Conservation (phyloP, 2,888 invertebrate genomes). For the Lasius platythorax region DNA sequence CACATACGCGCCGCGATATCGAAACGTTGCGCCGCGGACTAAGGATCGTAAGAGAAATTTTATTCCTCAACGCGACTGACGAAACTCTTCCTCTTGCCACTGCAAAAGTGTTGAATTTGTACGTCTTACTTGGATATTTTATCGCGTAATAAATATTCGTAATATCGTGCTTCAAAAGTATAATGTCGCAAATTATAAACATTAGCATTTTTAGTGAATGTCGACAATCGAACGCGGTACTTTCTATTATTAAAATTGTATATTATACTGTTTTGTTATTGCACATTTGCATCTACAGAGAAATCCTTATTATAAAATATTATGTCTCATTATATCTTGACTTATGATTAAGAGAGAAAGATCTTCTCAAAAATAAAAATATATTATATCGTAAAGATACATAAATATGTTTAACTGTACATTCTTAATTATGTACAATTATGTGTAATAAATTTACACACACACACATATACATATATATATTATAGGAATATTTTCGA, state of each 20-base stretch:
- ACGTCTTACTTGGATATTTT: not conserved
- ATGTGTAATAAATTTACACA: too few relatives aligned
- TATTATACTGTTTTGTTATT: not conserved
- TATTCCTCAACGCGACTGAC: not conserved
- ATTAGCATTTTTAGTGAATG: not conserved
- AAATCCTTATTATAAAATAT: not conserved
- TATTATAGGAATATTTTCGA: not conserved
- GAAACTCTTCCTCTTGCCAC: conserved; percentile 15
- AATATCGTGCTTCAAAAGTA: not conserved
- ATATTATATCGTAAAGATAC: not conserved
- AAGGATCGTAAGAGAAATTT: conserved; percentile 40
- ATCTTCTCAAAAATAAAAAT: not conserved
- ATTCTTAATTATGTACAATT: not conserved
- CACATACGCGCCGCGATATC: conserved; percentile 8
- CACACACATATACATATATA: not conserved
- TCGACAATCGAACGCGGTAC: not conserved
- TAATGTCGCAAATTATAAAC: not conserved
- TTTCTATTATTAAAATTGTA: not conserved
- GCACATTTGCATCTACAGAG: not conserved
- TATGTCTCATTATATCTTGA: not conserved
- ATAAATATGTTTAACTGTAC: not conserved
- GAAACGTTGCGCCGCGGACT: not conserved
- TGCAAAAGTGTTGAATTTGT: not conserved
- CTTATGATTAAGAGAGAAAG: not conserved
- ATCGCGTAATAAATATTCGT: conserved; percentile 27